Percentiles rank a stretch among this genome's conserved stretches.
phyloP scores from a whole-genome alignment of 2,888 invertebrate species.

The Neoitamus cyanurus region DNA sequence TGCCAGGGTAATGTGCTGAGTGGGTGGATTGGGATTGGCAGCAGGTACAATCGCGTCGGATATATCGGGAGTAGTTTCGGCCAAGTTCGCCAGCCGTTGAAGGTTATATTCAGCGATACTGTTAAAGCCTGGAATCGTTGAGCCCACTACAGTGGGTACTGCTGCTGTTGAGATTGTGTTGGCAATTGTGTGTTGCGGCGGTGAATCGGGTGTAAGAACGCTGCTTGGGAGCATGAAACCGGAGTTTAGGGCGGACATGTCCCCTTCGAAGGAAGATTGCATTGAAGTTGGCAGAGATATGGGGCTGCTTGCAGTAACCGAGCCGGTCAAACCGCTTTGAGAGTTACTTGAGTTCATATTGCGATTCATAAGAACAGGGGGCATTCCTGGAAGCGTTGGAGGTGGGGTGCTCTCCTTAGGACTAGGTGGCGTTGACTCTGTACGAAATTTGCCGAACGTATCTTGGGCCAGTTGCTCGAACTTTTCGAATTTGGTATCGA shows the following conservation, averaged over 20 bases:
- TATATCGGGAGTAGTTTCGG: conserved; percentile 73
- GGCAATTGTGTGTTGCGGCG: conserved; percentile 63
- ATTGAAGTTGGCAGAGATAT: conserved; percentile 75
- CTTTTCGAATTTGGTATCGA: conserved; percentile 81
- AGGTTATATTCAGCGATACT: conserved; percentile 89
- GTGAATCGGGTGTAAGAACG: conserved; percentile 66
- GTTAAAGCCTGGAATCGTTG: conserved; percentile 65
- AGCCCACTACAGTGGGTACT: conserved; percentile 60
- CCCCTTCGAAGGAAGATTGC: conserved; percentile 84
- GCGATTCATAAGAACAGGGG: conserved; percentile 61
- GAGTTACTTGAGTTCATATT: conserved; percentile 56
- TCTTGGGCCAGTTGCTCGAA: conserved; percentile 80
- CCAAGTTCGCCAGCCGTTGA: conserved; percentile 84
- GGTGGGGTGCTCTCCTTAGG: conserved; percentile 68
- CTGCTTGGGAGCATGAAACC: conserved; percentile 65
- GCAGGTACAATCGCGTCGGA: conserved; percentile 60
- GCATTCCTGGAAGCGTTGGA: conserved; percentile 69
- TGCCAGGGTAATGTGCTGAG: conserved; percentile 77
- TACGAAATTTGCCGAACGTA: conserved; percentile 79
- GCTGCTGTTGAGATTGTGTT: conserved; percentile 59
- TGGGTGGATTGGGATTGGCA: conserved; percentile 71
- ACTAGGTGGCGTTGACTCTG: conserved; percentile 69
- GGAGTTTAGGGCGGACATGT: conserved; percentile 70
- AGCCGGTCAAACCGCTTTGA: conserved; percentile 60
- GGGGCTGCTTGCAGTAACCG: conserved; percentile 73